phyloP scores from a whole-genome alignment of 2,797 vertebrate genomes.

The Vireo griseus region DNA sequence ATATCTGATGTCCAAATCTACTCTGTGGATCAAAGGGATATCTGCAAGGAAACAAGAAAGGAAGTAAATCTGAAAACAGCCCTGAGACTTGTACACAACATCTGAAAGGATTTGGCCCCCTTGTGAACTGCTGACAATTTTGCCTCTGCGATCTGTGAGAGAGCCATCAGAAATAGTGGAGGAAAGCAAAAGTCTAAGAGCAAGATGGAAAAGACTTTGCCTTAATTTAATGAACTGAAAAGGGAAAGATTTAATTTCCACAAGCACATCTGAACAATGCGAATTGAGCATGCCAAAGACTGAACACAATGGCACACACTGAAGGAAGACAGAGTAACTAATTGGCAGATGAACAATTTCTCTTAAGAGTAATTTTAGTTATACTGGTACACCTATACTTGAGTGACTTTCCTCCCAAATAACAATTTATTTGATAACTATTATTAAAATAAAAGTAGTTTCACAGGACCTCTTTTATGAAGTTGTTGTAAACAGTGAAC shows the following conservation, averaged over 20 bases:
- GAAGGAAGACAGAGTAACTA: neutral
- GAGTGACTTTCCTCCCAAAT: neutral
- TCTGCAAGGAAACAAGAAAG: conserved; percentile 66
- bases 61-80: conserved; percentile 72
- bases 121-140: conserved; percentile 66
- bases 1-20: conserved; percentile 25
- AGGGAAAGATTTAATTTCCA: neutral
- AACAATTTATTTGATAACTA: neutral
- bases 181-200: conserved; percentile 21
- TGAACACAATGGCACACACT: neutral
- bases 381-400: neutral
- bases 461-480: neutral
- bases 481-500: neutral
- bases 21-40: conserved; percentile 64
- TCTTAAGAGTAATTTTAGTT: neutral
- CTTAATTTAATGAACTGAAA: neutral
- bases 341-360: neutral
- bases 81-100: conserved; percentile 53
- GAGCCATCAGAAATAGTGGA: conserved; percentile 17
- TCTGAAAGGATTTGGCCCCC: conserved; percentile 65
- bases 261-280: neutral
- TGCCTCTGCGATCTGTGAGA: conserved; percentile 52
- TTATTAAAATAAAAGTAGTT: neutral
- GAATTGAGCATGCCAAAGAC: neutral
- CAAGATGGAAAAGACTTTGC: neutral